A percentile compares a stretch with the other conserved stretches of the same genome.
Conservation (phyloP, 2,888 invertebrate species). For the Pandemis corylana region DNA sequence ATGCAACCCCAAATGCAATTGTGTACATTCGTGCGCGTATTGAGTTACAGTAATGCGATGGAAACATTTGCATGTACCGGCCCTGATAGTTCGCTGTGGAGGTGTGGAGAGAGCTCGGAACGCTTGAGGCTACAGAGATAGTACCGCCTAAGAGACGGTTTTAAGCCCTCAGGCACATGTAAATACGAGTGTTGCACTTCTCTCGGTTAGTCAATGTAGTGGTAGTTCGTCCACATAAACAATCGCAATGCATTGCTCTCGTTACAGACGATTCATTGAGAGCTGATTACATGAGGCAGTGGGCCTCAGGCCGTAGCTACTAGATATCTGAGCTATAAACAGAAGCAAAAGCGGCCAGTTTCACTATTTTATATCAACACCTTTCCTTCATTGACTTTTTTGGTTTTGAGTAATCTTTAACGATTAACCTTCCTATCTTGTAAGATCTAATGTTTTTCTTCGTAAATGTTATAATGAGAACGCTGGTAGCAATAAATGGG, state of each 20-base stretch:
- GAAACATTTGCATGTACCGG: slow-evolving; percentile 74
- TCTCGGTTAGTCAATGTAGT: background rate
- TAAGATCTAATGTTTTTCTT: too few species aligned
- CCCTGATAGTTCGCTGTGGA: slow-evolving; percentile 50
- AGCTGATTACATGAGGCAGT: slow-evolving; percentile 17
- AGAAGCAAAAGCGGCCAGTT: slow-evolving; percentile 5
- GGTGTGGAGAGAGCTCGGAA: slow-evolving; percentile 42
- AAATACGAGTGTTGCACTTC: background rate
- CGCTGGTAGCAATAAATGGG: too few species aligned
- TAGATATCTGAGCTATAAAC: slow-evolving; percentile 12
- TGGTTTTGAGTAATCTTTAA: background rate
- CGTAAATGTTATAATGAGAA: too few species aligned
- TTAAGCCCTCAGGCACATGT: slow-evolving; percentile 1
- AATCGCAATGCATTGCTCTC: slow-evolving; percentile 39
- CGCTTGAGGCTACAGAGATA: slow-evolving; percentile 8
- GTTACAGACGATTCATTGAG: slow-evolving; percentile 21
- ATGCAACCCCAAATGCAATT: slow-evolving; percentile 82
- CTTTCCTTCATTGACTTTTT: too few species aligned
- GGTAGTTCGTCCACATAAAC: slow-evolving; percentile 21
- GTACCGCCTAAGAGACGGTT: slow-evolving; percentile 4
- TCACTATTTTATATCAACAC: background rate
- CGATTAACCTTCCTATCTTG: too few species aligned
- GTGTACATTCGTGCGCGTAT: slow-evolving; percentile 81
- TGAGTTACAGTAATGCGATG: slow-evolving; percentile 78
- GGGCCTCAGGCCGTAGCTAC: slow-evolving; percentile 31